Conservation (phyloP, 2,888 invertebrate genomes). For the Macaria notata region DNA sequence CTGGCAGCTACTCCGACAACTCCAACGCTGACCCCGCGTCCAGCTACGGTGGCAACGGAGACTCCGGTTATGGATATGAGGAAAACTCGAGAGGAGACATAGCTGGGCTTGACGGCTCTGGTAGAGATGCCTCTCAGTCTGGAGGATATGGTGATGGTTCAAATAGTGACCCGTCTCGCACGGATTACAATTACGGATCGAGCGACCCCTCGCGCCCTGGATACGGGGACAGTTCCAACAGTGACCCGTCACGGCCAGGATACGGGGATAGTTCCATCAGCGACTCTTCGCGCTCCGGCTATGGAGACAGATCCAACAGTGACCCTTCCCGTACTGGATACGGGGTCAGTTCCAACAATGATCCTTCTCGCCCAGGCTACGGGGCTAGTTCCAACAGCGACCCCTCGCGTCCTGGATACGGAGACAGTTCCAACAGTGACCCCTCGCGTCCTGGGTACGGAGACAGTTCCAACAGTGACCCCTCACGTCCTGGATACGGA, state of each 20-base stretch:
- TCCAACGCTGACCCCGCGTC: background rate
- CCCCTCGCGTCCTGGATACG: slow-evolving; percentile 4
- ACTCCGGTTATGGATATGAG: background rate
- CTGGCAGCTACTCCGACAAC: background rate
- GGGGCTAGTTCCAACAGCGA: background rate
- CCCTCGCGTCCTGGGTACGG: background rate
- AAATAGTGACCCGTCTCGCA: background rate
- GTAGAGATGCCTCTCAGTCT: background rate
- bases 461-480: background rate
- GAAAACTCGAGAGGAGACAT: background rate
- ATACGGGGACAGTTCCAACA: no score
- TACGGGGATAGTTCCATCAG: no score
- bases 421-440: background rate
- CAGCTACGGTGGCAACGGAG: no score
- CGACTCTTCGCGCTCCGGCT: background rate
- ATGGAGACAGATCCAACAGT: background rate
- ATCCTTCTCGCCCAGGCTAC: slow-evolving; percentile 1
- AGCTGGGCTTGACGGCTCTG: background rate
- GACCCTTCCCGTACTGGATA: background rate
- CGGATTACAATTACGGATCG: no score
- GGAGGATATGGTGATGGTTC: background rate
- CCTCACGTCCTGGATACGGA: slow-evolving; percentile 1
- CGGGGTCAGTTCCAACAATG: slow-evolving; percentile 1
- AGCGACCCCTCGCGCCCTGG: no score
- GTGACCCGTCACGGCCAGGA: no score